Base-by-base conservation (phyloP, 2,888 invertebrate species). In the Epistrophella euchroma region DNA sequence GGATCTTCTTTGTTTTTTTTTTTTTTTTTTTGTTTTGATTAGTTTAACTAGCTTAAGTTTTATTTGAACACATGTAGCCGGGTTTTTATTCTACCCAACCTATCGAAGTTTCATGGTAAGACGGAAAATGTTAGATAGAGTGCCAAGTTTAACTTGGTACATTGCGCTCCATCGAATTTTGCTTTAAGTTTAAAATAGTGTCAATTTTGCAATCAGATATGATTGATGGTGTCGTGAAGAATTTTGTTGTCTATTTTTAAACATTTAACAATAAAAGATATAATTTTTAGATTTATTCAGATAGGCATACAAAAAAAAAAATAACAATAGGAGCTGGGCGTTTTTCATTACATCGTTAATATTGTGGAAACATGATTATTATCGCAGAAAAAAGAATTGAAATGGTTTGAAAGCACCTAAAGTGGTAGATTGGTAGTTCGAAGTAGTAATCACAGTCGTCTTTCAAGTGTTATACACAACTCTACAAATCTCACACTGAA, bases 21-120 rank as follows among this genome's bases (percentile, higher is more conserved):
- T 37, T 56, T 47, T 55, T 47, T 11, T 19, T 4, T 2, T 50
- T 9, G 13, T 4, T 2, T 50, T 9, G 13, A 64, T 45, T 66
- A 25, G 17, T 60, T 62, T 66, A 47, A 7, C 35, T 4, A 22
- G 50, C 15, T 50, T 32, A 7, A 32, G 13, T 66, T 35, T 50
- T 10, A 15, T 22, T 68, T 22, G 2, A 58, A 79, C 64, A 50
- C 64, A 58, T 40, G 19, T 11, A 66, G 32, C n/a, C 25, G 43
- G 10, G 15, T 0, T 25, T 19, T 47, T 32, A 19, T 22, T 17
- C 13, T 11, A 37, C 13, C 28, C 10, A 10, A 56, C 17, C 4
- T 32, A 15, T 28, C 1, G 1, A 4, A n/a, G 4, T 32, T 17
- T 56, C 1, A 35, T 58, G 56, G 19, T 1, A 28, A 52, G 22